Conservation (phyloP, 2,797 vertebrate genomes). For the Pipistrellus pipistrellus region DNA sequence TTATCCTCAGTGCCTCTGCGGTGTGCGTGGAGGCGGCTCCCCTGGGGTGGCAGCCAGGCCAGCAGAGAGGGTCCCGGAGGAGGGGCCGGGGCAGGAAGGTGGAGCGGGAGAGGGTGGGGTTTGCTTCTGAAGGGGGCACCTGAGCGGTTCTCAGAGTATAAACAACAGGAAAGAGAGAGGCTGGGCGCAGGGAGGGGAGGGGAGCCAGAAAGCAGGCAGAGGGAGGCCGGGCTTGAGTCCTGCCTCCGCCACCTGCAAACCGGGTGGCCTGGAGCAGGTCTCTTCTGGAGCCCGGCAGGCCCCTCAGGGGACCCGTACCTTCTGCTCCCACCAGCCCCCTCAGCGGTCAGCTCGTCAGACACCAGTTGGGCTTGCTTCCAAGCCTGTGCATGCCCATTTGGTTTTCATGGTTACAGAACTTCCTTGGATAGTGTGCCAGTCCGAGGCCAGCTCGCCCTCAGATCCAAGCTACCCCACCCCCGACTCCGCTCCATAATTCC, state of each 20-base stretch:
- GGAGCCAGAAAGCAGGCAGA: not conserved
- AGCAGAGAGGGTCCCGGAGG: not conserved
- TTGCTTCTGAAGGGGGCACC: not conserved
- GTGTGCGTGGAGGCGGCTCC: accelerated
- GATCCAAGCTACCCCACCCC: not conserved
- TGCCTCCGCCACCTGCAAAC: not conserved
- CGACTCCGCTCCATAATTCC: not conserved
- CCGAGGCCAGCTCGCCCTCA: not conserved
- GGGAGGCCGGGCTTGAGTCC: not conserved
- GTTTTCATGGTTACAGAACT: not conserved
- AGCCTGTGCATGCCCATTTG: accelerated
- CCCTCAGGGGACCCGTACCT: not conserved
- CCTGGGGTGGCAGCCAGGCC: not conserved
- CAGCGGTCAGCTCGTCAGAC: not conserved
- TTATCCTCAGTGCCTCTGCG: not conserved
- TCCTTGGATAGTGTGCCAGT: not conserved
- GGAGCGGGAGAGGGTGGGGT: not conserved
- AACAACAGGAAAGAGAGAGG: conserved; percentile 65
- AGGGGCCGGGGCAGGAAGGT: conserved; percentile 10
- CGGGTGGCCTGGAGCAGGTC: not conserved
- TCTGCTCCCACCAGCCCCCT: not conserved
- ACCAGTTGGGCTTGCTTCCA: not conserved
- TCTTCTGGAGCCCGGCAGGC: not conserved
- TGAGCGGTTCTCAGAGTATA: conserved; percentile 12
- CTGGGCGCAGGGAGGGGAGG: not conserved